Base-by-base conservation (phyloP, 2,888 invertebrate genomes). In the Tachina fera region DNA sequence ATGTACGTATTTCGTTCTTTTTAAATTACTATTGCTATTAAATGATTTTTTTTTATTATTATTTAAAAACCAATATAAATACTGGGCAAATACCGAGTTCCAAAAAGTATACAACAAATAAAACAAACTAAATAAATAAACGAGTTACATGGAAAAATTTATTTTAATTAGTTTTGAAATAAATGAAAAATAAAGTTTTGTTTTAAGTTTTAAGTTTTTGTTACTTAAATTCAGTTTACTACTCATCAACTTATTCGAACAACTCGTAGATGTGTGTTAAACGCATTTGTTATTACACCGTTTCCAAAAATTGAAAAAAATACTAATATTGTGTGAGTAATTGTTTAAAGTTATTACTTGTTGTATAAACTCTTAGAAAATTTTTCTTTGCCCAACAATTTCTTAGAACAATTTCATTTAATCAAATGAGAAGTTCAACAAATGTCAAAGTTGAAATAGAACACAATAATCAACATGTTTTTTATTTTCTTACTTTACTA, bases 191-290 rank as follows among this genome's bases (percentile, higher is more conserved):
- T 63, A 82, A 83, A 83, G 77, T 83, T 75, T 83, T 67, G 22
- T 65, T 72, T 53, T 45, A 68, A 78, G 58, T 60, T 68, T 74
- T 60, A 58, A 72, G 60, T 80, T 82, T 31, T 65, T 49, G 39
- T 83, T 77, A 51, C 77, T 83, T 72, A 72, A 83, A 83, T 83
- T 71, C 49, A 77, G 83, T 83, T 83, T 83, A 65, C 63, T 77
- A 31, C 76, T 83, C 77, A 83, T 82, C 82, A 82, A 71, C 47
- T 76, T 56, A 39, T 71, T 43, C 31, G 31, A 31, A 31, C 31
- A 31, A 31, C 31, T 31, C 56, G 49, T 60, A 39, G 13, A 31
- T 72, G 45, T 61, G 31, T 71, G 39, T 77, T 77, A 63, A 51
- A 60, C 51, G 19, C 22, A 16, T 49, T 10, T 61, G 9, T 45